Evolutionary conservation across 2,888 invertebrate genomes (phyloP).

Genomic region (Pterostichus madidus): DNA sequence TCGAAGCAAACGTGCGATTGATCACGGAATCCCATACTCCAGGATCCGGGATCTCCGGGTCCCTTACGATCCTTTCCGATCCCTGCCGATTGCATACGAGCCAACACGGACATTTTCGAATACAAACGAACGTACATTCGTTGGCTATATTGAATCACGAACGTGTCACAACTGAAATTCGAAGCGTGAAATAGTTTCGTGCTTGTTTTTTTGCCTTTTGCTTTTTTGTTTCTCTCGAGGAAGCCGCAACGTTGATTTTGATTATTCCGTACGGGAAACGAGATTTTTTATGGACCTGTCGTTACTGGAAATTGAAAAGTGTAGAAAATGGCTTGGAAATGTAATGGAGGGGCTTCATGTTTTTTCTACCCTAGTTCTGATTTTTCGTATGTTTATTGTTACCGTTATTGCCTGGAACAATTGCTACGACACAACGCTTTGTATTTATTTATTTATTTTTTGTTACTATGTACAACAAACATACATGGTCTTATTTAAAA

Average conservation of each 20-base stretch:
- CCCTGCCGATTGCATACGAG: conserved; percentile 31
- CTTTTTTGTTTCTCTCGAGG: conserved; percentile 44
- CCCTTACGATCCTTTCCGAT: conserved; percentile 10
- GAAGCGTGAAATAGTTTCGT: conserved; percentile 56
- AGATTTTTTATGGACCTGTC: conserved; percentile 40
- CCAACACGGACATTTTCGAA: conserved; percentile 27
- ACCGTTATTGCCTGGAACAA: neutral
- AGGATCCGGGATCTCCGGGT: conserved; percentile 3
- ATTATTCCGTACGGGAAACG: conserved; percentile 49
- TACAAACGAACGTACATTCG: conserved; percentile 31
- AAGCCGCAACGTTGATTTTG: conserved; percentile 51
- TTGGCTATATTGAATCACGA: conserved; percentile 41
- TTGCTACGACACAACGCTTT: neutral
- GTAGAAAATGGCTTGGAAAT: conserved; percentile 43
- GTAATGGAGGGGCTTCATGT: conserved; percentile 24
- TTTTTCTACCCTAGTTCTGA: conserved; percentile 24
- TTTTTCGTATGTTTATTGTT: conserved; percentile 6
- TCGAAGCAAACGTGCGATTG: conserved; percentile 21
- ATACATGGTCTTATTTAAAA: no score
- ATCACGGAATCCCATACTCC: conserved; percentile 15
- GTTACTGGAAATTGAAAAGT: conserved; percentile 48
- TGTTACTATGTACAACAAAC: no score
- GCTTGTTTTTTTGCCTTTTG: conserved; percentile 38
- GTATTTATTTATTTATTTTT: no score
- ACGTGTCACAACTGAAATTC: conserved; percentile 55